Conservation (phyloP, 1,140 invertebrate genomes). For the Zaprionus gabonicus region DNA sequence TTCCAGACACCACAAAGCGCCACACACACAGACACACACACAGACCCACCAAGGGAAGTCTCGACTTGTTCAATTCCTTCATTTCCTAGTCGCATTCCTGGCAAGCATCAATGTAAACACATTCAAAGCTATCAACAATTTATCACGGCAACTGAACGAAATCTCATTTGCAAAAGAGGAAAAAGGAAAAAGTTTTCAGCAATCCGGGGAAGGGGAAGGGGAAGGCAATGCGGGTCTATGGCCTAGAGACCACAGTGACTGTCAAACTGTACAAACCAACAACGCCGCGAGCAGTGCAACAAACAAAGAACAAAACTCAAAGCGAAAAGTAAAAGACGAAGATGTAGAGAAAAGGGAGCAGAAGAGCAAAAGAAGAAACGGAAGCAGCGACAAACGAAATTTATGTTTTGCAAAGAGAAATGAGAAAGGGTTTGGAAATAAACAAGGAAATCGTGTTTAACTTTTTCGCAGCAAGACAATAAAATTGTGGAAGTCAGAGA, state of each 20-base stretch:
- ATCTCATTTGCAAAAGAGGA: constrained; percentile 72
- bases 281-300: constrained; percentile 17
- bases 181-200: constrained; percentile 62
- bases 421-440: constrained; percentile 64
- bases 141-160: constrained; percentile 76
- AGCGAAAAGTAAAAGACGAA: constrained; percentile 9
- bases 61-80: constrained; percentile 12
- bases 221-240: neutral
- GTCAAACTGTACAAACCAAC: constrained; percentile 53
- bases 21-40: constrained; percentile 30
- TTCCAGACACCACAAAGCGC: constrained; percentile 52
- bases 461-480: constrained; percentile 59
- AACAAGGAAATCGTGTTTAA: constrained; percentile 78
- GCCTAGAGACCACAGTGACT: constrained; percentile 46
- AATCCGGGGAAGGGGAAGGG: neutral
- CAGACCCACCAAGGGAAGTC: constrained; percentile 15
- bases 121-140: constrained; percentile 78
- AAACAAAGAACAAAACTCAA: constrained; percentile 33
- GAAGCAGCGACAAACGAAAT: constrained; percentile 66
- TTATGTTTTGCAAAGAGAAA: constrained; percentile 59
- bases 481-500: constrained; percentile 53
- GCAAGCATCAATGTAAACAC: constrained; percentile 66
- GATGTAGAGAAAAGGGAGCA: neutral
- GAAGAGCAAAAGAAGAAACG: constrained; percentile 17
- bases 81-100: constrained; percentile 47